Conservation (phyloP, 2,113 vertebrate species). For the Gavialis gangeticus region DNA sequence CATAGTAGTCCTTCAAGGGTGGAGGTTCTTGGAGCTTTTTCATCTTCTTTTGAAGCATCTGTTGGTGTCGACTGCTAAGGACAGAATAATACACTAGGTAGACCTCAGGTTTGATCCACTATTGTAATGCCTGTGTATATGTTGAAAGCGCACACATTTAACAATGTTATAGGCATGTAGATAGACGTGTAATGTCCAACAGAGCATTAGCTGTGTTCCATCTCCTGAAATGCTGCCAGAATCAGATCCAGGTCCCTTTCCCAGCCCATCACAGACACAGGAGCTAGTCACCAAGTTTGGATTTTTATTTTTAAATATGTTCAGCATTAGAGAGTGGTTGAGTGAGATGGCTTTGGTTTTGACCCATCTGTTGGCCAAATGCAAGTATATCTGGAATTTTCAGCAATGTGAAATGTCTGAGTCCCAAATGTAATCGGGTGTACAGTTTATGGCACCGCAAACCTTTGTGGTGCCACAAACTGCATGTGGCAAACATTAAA, state of each 20-base stretch:
- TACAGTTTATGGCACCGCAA: no score
- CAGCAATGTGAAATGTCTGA: not conserved
- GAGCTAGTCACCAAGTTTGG: not conserved
- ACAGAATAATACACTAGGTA: not conserved
- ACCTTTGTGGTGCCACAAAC: no score
- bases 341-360: not conserved
- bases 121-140: not conserved
- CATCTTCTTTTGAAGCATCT: conserved; percentile 6
- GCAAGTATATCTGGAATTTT: not conserved
- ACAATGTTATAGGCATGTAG: not conserved
- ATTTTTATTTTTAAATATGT: not conserved
- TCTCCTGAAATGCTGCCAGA: not conserved
- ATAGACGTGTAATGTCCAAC: not conserved
- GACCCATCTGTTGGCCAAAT: not conserved
- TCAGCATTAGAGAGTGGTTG: not conserved
- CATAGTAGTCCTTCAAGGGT: not conserved
- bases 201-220: not conserved
- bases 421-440: not conserved
- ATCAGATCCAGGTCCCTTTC: not conserved
- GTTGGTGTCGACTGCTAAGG: not conserved
- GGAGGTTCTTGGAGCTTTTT: not conserved
- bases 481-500: no score
- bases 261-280: not conserved
- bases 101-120: not conserved
- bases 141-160: not conserved